These are phyloP conservation scores for Machimus atricapillus DNA, from an alignment of 2,888 invertebrate species.

Conservation along the genomic window DNA sequence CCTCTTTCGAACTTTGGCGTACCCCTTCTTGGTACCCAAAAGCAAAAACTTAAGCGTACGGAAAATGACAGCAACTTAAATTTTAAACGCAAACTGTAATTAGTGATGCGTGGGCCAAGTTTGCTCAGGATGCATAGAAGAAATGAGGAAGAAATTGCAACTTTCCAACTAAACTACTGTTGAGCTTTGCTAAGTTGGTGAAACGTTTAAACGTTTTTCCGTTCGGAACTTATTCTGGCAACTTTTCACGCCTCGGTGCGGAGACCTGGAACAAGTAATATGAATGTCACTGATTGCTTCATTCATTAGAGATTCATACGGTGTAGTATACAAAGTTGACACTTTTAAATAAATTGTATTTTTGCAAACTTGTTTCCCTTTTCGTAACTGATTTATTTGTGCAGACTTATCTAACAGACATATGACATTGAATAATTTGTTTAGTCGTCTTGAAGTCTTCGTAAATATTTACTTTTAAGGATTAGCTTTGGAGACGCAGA, in stretches of 20 bases:
- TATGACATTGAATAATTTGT: not conserved
- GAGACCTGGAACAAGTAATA: not conserved
- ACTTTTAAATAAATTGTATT: not conserved
- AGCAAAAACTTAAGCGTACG: not conserved
- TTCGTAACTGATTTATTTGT: not conserved
- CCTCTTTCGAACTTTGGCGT: not conserved
- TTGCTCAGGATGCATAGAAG: not conserved
- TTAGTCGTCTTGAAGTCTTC: not conserved
- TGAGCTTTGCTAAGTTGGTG: not conserved
- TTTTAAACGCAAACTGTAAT: not conserved
- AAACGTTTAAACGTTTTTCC: not conserved
- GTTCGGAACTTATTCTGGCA: not conserved
- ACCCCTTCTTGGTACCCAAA: not conserved
- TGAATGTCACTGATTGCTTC: not conserved
- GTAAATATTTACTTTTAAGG: not conserved
- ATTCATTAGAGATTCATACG: not conserved
- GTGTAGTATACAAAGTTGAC: not conserved
- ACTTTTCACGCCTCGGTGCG: not conserved
- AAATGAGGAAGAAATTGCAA: not conserved
- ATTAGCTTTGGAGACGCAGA: too few species aligned
- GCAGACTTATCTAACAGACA: too few species aligned
- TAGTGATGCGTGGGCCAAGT: not conserved
- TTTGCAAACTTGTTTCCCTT: not conserved
- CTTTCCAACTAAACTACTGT: not conserved
- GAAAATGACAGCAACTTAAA: not conserved